Evolutionary conservation across 2,888 invertebrate species (phyloP).

Genomic region (Cosmia trapezina): DNA sequence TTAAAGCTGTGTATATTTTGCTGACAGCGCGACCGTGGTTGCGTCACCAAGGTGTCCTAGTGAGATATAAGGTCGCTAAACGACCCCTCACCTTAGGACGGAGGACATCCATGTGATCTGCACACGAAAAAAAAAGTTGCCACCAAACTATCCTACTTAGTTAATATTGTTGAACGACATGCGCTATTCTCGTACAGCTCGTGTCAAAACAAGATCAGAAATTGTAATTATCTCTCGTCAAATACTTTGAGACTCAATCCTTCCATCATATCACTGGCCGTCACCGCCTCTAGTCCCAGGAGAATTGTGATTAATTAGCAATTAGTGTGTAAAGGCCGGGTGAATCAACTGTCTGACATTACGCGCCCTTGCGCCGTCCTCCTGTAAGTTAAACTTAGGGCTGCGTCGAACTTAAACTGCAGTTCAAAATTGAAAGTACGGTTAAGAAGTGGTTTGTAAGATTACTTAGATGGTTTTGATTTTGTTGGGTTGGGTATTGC

Average conservation of each 20-base stretch:
- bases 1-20: no score
- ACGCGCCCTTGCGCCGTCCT: slow-evolving; percentile 78
- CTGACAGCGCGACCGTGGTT: no score
- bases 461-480: background rate
- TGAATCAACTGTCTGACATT: slow-evolving; percentile 86
- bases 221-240: slow-evolving; percentile 27
- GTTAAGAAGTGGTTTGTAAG: background rate
- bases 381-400: slow-evolving; percentile 64
- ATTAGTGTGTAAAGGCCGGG: slow-evolving; percentile 79
- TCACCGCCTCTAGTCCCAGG: slow-evolving; percentile 55
- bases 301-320: slow-evolving; percentile 74
- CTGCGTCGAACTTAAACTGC: slow-evolving; percentile 38
- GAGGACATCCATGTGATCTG: no score
- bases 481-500: no score
- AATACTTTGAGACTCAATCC: slow-evolving; percentile 38
- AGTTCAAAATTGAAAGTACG: slow-evolving; percentile 2
- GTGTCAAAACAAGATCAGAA: slow-evolving; percentile 11
- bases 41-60: no score
- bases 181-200: background rate
- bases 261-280: slow-evolving; percentile 36
- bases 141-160: no score
- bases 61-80: no score
- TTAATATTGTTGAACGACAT: background rate
- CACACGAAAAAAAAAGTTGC: no score
- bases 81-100: no score